Percentiles rank a stretch among this genome's conserved stretches.
These are phyloP conservation scores for Volucella inanis DNA, from an alignment of 2,888 invertebrate genomes.

Conservation along the genomic window DNA sequence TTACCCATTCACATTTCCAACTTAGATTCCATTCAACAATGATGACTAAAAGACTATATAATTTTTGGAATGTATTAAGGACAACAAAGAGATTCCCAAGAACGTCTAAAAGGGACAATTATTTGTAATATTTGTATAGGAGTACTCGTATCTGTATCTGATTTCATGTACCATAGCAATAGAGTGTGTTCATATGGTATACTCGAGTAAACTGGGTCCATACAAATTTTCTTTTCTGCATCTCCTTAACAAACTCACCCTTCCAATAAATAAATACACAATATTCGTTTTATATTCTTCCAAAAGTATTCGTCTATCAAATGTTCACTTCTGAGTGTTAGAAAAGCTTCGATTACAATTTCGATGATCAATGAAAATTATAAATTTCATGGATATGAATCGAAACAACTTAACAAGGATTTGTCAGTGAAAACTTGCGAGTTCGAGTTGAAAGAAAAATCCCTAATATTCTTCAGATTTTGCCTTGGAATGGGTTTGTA, in stretches of 20 bases:
- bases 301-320: constrained; percentile 21
- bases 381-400: constrained; percentile 35
- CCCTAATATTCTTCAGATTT: too few species aligned
- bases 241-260: not conserved
- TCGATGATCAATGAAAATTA: constrained; percentile 31
- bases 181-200: not conserved
- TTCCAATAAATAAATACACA: not conserved
- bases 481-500: too few species aligned
- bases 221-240: not conserved
- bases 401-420: constrained; percentile 14
- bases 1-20: too few species aligned
- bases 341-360: constrained; percentile 43
- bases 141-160: not conserved
- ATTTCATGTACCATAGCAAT: not conserved
- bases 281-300: constrained; percentile 4
- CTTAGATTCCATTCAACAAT: not conserved
- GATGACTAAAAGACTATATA: constrained; percentile 13
- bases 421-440: constrained; percentile 18
- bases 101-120: not conserved
- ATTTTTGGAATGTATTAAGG: constrained; percentile 32
- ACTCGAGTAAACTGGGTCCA: constrained; percentile 41
- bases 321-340: constrained; percentile 10
- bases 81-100: constrained; percentile 1
- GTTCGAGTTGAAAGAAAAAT: constrained; percentile 1
- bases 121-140: not conserved